phyloP scores from a whole-genome alignment of 2,113 vertebrate species.

The Bambusicola thoracicus region DNA sequence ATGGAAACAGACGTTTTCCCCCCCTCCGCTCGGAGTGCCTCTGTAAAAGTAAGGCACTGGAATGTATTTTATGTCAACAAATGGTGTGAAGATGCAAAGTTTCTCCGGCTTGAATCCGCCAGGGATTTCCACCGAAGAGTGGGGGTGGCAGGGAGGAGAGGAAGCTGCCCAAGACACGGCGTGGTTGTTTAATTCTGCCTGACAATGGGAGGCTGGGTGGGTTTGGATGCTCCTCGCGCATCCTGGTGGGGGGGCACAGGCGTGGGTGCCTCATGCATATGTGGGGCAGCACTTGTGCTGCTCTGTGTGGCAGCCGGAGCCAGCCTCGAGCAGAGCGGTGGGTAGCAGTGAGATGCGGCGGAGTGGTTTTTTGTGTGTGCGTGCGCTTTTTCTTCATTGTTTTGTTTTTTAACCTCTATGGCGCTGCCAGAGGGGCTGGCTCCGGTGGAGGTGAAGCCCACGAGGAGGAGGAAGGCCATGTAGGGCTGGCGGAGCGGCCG shows the following conservation, averaged over 20 bases:
- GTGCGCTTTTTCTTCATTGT: not conserved
- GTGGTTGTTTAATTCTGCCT: not conserved
- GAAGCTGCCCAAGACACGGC: not conserved
- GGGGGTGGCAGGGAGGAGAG: not conserved
- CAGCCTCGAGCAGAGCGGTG: accelerated
- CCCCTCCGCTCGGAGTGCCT: constrained; percentile 67
- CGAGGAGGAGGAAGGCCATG: constrained; percentile 24
- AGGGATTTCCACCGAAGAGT: not conserved
- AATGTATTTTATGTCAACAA: constrained; percentile 64
- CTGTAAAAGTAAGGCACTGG: constrained; percentile 69
- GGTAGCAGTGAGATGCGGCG: not conserved
- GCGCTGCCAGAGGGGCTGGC: not conserved
- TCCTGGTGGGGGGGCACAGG: not conserved
- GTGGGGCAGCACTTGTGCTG: not conserved
- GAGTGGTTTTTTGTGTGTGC: not conserved
- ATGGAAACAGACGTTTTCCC: constrained; percentile 83
- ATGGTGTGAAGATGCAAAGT: constrained; percentile 53
- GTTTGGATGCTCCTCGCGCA: not conserved
- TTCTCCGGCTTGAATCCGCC: not conserved
- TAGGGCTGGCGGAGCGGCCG: not conserved
- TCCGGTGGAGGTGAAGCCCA: not conserved
- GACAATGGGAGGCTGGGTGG: not conserved
- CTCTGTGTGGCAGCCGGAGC: not conserved
- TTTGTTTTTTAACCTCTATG: not conserved
- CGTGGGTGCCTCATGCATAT: not conserved